Percentiles rank a stretch among this genome's conserved stretches.
Evolutionary conservation across 1,140 invertebrate genomes (phyloP).

Genomic region (Aplysia californica): DNA sequence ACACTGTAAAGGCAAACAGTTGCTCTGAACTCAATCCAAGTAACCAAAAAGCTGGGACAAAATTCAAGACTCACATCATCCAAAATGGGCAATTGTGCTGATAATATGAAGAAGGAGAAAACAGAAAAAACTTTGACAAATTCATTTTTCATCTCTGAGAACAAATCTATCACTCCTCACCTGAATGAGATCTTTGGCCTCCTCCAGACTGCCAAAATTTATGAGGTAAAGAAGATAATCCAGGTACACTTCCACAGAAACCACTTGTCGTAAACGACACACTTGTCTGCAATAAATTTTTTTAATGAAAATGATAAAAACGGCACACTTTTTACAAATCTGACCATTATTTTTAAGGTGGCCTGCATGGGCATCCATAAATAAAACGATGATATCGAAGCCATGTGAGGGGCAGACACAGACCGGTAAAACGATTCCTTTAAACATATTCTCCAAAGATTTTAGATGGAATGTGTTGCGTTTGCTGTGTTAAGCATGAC

Average conservation of each 20-base stretch:
- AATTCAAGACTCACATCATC: background rate
- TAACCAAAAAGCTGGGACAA: background rate
- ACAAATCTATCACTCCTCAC: background rate
- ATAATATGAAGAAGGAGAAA: background rate
- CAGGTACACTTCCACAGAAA: conserved; percentile 8
- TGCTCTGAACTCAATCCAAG: background rate
- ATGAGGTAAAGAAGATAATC: conserved; percentile 8
- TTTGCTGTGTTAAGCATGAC: background rate
- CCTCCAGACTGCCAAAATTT: background rate
- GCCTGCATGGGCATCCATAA: background rate
- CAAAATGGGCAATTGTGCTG: background rate
- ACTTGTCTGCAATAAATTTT: background rate
- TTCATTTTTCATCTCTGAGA: no score
- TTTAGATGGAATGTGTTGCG: background rate
- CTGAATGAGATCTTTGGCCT: conserved; percentile 1
- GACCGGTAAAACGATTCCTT: background rate
- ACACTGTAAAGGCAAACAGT: background rate
- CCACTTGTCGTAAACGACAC: background rate
- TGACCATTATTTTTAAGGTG: no score
- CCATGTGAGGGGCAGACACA: background rate
- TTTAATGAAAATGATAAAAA: background rate
- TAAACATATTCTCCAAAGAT: background rate
- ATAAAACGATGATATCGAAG: background rate
- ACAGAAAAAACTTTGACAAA: background rate
- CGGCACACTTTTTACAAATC: no score